Evolutionary conservation across 2,797 vertebrate species (phyloP).

Genomic region (Mormyrops boulengeri): DNA sequence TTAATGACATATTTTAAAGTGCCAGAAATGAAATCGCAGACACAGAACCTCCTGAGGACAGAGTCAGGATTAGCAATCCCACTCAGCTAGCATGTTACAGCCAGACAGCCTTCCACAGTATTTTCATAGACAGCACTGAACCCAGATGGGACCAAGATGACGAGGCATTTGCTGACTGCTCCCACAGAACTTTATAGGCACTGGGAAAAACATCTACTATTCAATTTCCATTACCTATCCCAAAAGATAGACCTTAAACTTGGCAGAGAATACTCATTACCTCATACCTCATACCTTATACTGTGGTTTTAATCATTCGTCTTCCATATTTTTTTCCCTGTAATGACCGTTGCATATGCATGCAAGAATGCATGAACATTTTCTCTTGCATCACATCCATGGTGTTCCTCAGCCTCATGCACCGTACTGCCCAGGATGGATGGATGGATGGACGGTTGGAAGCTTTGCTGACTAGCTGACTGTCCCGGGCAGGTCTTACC

Average conservation of each 20-base stretch:
- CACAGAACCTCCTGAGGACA: not conserved
- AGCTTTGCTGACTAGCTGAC: not conserved
- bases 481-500: not conserved
- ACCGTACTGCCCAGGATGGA: not conserved
- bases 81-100: not conserved
- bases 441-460: not conserved
- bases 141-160: not conserved
- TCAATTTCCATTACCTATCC: not conserved
- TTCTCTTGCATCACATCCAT: conserved; percentile 22
- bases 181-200: not conserved
- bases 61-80: not conserved
- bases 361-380: conserved; percentile 28
- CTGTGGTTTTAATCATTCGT: not conserved
- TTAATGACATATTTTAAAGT: not conserved
- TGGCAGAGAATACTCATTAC: too few relatives aligned
- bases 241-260: not conserved
- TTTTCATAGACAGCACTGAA: not conserved
- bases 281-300: not conserved
- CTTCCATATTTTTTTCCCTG: not conserved
- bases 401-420: not conserved
- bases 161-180: not conserved
- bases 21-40: not conserved
- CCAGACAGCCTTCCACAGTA: not conserved
- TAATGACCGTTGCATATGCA: not conserved
- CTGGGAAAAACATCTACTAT: not conserved